Percentiles rank a stretch among this genome's conserved stretches.
These are phyloP conservation scores for Parnassius glacialis DNA, from an alignment of 2,888 invertebrate species.

Conservation along the genomic window DNA sequence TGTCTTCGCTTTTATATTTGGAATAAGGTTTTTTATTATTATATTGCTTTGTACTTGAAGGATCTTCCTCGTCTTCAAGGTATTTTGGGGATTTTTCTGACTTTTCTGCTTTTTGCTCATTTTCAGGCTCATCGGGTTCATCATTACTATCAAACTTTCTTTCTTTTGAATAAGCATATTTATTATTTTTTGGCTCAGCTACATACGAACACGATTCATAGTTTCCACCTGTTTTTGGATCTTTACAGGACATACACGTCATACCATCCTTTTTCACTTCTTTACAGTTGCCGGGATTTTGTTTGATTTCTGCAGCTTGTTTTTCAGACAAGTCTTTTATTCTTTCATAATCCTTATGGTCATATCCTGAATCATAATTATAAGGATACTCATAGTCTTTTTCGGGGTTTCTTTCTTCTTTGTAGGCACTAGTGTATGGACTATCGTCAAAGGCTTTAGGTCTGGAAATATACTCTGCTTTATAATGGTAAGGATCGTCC, in stretches of 20 bases:
- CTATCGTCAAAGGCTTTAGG: constrained; percentile 76
- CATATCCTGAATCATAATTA: constrained; percentile 74
- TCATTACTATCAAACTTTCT: constrained; percentile 82
- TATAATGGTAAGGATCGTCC: constrained; percentile 78
- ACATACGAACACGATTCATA: constrained; percentile 91
- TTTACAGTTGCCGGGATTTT: constrained; percentile 83
- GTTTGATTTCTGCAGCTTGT: constrained; percentile 82
- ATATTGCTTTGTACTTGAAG: constrained; percentile 48
- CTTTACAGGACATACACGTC: constrained; percentile 87
- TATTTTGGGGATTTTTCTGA: constrained; percentile 60
- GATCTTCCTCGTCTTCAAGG: constrained; percentile 49
- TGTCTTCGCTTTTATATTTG: constrained; percentile 48
- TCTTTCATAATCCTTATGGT: constrained; percentile 77
- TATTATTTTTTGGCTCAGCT: constrained; percentile 86
- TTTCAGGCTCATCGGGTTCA: constrained; percentile 74
- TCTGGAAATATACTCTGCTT: constrained; percentile 69
- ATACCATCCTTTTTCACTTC: constrained; percentile 83
- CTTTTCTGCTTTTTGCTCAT: constrained; percentile 60
- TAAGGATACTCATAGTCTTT: constrained; percentile 75
- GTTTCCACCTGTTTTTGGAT: constrained; percentile 87
- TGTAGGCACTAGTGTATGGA: constrained; percentile 70
- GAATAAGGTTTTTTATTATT: constrained; percentile 48
- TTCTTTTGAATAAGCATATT: constrained; percentile 84
- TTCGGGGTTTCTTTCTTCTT: constrained; percentile 60
- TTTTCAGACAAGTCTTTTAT: constrained; percentile 82